Conservation (phyloP, 2,888 invertebrate species). For the Troglohyphantes excavatus region DNA sequence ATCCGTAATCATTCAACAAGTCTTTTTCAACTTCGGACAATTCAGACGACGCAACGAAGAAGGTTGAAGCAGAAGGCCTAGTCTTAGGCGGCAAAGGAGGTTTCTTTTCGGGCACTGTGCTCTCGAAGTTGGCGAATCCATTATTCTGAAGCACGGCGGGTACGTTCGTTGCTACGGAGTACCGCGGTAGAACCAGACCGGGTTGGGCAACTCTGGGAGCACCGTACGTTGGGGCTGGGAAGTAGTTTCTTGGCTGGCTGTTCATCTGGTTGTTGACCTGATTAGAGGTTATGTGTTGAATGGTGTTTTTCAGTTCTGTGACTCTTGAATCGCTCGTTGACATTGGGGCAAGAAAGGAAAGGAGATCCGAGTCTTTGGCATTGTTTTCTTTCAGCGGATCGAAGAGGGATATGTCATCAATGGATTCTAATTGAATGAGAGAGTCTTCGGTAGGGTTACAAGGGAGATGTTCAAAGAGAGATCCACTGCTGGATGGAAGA, state of each 20-base stretch:
- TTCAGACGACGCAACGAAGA: constrained; percentile 42
- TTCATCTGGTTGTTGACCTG: constrained; percentile 2
- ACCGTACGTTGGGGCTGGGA: constrained; percentile 37
- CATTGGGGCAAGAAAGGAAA: constrained; percentile 56
- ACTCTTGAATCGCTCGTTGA: constrained; percentile 47
- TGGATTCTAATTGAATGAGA: constrained; percentile 61
- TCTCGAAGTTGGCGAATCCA: constrained; percentile 36
- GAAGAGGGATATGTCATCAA: constrained; percentile 64
- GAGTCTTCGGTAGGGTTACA: constrained; percentile 23
- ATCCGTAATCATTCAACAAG: constrained; percentile 64
- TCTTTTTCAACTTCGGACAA: constrained; percentile 57
- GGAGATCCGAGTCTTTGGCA: constrained; percentile 40
- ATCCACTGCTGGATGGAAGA: neutral
- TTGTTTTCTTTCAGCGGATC: constrained; percentile 62
- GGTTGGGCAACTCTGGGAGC: constrained; percentile 60
- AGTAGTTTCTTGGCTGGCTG: constrained; percentile 21
- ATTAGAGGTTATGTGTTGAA: constrained; percentile 55
- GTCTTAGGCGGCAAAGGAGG: constrained; percentile 63
- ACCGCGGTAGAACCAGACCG: constrained; percentile 33
- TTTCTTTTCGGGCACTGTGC: constrained; percentile 25
- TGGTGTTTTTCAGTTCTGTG: constrained; percentile 66
- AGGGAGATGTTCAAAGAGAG: neutral
- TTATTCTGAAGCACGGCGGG: neutral
- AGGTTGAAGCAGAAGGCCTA: constrained; percentile 31
- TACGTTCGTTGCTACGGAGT: neutral